phyloP scores from a whole-genome alignment of 2,797 vertebrate species.

The Onychomys torridus region DNA sequence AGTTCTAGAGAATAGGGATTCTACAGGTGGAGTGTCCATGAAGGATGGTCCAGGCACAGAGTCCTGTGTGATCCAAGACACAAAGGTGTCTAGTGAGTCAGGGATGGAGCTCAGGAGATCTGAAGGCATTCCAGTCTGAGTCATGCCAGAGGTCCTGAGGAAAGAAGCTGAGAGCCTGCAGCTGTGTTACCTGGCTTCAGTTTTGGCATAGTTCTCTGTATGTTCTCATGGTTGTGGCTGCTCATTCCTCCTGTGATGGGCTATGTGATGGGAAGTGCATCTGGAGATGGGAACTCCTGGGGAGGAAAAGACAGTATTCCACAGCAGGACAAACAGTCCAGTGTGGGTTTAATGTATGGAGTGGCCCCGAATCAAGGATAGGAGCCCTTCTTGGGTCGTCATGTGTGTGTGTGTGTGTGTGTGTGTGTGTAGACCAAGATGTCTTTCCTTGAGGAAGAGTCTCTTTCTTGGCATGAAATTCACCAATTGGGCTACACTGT shows the following conservation, averaged over 20 bases:
- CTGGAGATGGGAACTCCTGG: not conserved
- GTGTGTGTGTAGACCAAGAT: not conserved
- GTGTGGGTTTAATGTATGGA: too few relatives aligned
- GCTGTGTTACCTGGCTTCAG: not conserved
- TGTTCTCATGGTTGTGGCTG: not conserved
- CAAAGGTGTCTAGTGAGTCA: not conserved
- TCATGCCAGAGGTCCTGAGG: not conserved
- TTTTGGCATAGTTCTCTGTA: not conserved
- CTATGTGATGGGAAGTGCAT: not conserved
- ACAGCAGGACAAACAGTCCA: not conserved
- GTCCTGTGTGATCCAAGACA: not conserved
- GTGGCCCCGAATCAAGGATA: not conserved
- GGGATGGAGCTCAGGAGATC: not conserved
- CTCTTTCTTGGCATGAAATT: not conserved
- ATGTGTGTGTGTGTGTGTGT: not conserved
- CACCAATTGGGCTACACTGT: not conserved
- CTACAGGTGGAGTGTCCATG: not conserved
- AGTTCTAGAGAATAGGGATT: not conserved
- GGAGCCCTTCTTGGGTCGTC: not conserved
- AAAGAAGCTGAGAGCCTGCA: not conserved
- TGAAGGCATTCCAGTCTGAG: not conserved
- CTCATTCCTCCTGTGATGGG: too few relatives aligned
- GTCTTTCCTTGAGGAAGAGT: not conserved
- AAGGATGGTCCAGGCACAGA: not conserved
- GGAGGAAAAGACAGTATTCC: not conserved